These are phyloP conservation scores for Gymnosoma rotundatum DNA, from an alignment of 2,888 invertebrate genomes.

Conservation along the genomic window DNA sequence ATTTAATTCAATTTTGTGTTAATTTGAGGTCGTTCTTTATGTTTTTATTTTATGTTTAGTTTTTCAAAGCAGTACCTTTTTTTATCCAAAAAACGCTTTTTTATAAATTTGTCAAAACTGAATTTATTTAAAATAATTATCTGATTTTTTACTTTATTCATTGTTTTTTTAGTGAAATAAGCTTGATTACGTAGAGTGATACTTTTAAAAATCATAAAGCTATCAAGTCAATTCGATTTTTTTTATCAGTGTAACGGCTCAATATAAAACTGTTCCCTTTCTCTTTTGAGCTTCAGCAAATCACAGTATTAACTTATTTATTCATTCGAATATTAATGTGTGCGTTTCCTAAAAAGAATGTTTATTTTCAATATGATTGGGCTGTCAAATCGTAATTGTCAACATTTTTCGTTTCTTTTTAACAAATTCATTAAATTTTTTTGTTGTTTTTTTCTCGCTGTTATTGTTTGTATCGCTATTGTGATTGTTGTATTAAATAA, in stretches of 20 bases:
- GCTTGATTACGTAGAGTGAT: too few species aligned
- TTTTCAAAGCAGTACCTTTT: too few species aligned
- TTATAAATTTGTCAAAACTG: too few species aligned
- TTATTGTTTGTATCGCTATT: conserved; percentile 14
- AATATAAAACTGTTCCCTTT: not conserved
- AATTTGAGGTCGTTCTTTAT: too few species aligned
- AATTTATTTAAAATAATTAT: too few species aligned
- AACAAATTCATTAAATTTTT: conserved; percentile 59
- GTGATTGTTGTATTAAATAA: conserved; percentile 23
- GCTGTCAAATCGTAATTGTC: conserved; percentile 66
- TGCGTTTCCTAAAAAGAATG: conserved; percentile 12
- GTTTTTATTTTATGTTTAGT: too few species aligned
- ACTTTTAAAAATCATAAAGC: too few species aligned
- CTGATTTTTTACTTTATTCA: too few species aligned
- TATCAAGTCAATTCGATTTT: not conserved
- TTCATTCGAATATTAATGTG: not conserved
- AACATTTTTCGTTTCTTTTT: conserved; percentile 43
- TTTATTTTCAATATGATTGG: conserved; percentile 24
- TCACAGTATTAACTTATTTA: not conserved
- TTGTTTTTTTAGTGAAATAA: too few species aligned
- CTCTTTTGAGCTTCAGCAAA: not conserved
- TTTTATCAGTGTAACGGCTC: conserved; percentile 7
- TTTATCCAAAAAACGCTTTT: too few species aligned
- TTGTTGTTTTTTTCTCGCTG: conserved; percentile 19
- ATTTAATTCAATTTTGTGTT: too few species aligned